Conservation (phyloP, 2,113 vertebrate genomes). For the Gadus chalcogrammus region DNA sequence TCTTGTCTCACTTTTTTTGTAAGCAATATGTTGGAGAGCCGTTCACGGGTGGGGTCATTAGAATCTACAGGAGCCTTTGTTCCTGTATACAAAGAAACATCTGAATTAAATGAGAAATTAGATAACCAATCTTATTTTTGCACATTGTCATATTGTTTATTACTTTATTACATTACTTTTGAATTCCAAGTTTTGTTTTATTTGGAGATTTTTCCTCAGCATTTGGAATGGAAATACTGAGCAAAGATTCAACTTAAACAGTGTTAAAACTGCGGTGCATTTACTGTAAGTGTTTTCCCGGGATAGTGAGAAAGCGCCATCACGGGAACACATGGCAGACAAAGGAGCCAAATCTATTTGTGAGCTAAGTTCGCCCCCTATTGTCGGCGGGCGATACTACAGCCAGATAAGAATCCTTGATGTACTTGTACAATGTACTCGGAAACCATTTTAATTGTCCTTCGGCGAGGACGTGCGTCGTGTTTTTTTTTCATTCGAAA, state of each 20-base stretch:
- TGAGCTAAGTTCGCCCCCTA: conserved; percentile 58
- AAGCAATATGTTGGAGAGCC: no score
- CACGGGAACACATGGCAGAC: conserved; percentile 66
- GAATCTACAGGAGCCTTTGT: no score
- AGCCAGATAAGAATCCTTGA: conserved; percentile 8
- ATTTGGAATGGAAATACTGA: conserved; percentile 14
- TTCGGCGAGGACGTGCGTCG: conserved; percentile 10
- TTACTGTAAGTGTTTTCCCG: conserved; percentile 46
- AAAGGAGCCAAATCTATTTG: conserved; percentile 59
- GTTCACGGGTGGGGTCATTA: no score
- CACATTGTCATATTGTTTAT: conserved; percentile 18
- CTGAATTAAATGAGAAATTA: no score
- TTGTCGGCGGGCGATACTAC: conserved; percentile 42
- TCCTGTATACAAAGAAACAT: no score
- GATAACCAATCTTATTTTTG: no score
- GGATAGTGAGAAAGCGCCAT: conserved; percentile 62
- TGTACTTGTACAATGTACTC: conserved; percentile 36
- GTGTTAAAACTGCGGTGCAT: conserved; percentile 43
- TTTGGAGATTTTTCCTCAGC: neutral
- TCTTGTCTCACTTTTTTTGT: neutral
- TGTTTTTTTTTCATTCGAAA: conserved; percentile 6
- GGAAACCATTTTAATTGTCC: conserved; percentile 57
- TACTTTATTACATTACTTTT: conserved; percentile 18
- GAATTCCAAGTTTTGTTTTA: conserved; percentile 15
- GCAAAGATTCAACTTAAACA: conserved; percentile 34